A percentile compares a stretch with the other conserved stretches of the same genome.
These are phyloP conservation scores for Cardiocondyla obscurior DNA, from an alignment of 1,140 invertebrate genomes.

Conservation along the genomic window DNA sequence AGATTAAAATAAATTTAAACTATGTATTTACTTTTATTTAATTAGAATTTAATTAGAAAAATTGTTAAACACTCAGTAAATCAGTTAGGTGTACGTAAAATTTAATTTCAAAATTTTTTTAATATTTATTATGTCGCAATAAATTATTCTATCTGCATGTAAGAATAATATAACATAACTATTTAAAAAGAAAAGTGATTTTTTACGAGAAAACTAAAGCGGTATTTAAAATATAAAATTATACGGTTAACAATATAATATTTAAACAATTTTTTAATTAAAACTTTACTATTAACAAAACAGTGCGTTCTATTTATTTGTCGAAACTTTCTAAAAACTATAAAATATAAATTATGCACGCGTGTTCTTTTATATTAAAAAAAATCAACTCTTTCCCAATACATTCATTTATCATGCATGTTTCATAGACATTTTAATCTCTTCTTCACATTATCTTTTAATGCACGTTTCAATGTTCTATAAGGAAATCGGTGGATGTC, in stretches of 20 bases:
- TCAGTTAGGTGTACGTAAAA: no score
- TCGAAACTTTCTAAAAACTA: not conserved
- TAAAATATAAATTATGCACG: not conserved
- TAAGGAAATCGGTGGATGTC: constrained; percentile 30
- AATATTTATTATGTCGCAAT: not conserved
- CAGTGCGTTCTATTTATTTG: not conserved
- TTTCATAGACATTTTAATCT: constrained; percentile 1
- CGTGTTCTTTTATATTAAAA: not conserved
- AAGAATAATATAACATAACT: not conserved
- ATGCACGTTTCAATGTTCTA: constrained; percentile 25
- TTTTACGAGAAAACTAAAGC: not conserved
- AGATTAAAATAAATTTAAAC: not conserved
- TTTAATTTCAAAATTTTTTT: not conserved
- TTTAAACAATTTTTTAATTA: not conserved
- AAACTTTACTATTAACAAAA: not conserved
- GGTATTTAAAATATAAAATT: not conserved
- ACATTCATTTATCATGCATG: constrained; percentile 22
- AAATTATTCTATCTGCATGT: not conserved
- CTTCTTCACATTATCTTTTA: constrained; percentile 3
- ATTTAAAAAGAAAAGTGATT: not conserved
- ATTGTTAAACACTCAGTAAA: not conserved
- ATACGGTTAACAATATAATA: not conserved
- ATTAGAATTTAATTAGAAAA: no score
- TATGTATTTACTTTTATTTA: not conserved
- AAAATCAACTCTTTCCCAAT: not conserved